Conservation (phyloP, 2,888 invertebrate species). For the Amphiduros pacificus region DNA sequence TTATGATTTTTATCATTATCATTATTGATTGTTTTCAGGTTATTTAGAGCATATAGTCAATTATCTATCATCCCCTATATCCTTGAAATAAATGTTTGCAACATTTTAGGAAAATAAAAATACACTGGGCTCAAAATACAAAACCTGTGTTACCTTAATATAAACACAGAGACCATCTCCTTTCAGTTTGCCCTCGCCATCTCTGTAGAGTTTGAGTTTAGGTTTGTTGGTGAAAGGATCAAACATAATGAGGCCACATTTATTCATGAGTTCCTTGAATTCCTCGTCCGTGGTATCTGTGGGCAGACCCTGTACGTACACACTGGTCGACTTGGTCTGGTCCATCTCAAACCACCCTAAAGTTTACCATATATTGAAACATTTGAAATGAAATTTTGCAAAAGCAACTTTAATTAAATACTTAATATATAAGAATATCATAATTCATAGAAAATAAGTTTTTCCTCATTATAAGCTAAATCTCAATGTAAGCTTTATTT, state of each 20-base stretch:
- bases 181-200: conserved; percentile 79
- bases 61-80: too few species aligned
- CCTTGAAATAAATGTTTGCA: too few species aligned
- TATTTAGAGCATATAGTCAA: too few species aligned
- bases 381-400: not conserved
- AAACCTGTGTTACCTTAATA: conserved; percentile 73
- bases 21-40: too few species aligned
- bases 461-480: too few species aligned
- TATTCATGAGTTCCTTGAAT: conserved; percentile 89
- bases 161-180: conserved; percentile 97
- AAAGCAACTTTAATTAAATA: too few species aligned
- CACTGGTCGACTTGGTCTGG: conserved; percentile 86
- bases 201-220: conserved; percentile 90
- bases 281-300: conserved; percentile 80
- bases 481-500: too few species aligned
- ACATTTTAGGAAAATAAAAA: not conserved
- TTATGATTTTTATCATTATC: too few species aligned
- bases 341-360: conserved; percentile 92
- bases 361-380: not conserved
- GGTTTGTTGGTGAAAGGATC: conserved; percentile 75
- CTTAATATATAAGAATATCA: too few species aligned
- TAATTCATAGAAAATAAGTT: too few species aligned
- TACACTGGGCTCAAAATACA: not conserved
- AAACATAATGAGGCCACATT: conserved; percentile 92
- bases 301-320: conserved; percentile 93